These are phyloP conservation scores for Saguinus midas DNA, from an alignment of 2,113 vertebrate genomes.

Conservation along the genomic window DNA sequence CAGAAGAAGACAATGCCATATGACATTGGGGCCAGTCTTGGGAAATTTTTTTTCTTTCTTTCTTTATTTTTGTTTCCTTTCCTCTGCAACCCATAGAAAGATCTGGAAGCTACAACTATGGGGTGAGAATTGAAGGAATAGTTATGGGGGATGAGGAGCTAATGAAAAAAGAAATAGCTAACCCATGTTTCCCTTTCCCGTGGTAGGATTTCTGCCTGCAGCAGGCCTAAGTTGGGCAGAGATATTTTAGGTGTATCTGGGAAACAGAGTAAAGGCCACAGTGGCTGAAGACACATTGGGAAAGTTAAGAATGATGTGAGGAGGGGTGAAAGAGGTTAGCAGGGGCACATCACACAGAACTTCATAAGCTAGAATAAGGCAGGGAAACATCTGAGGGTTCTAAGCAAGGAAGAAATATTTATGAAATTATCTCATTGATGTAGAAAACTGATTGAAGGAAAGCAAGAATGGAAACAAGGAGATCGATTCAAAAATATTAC, in stretches of 20 bases:
- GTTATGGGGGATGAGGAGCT: neutral
- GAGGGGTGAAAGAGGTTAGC: neutral
- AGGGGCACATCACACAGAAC: fast-evolving
- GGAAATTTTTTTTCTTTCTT: neutral
- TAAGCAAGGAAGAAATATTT: neutral
- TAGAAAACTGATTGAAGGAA: neutral
- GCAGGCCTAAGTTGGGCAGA: neutral
- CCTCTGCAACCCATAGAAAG: neutral
- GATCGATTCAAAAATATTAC: neutral
- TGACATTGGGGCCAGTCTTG: neutral
- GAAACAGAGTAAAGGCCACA: neutral
- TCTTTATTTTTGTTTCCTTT: neutral
- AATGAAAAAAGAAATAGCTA: neutral
- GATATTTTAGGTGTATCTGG: neutral
- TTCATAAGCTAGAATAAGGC: neutral
- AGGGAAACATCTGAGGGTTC: neutral
- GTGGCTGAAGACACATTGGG: neutral
- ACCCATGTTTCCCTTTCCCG: neutral
- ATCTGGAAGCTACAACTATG: neutral
- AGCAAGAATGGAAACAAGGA: neutral
- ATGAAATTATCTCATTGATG: neutral
- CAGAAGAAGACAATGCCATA: neutral
- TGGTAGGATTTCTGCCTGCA: neutral
- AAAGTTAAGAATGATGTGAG: neutral
- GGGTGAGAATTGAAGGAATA: neutral